Evolutionary conservation across 2,888 invertebrate species (phyloP).

Genomic region (Dicycla oo): DNA sequence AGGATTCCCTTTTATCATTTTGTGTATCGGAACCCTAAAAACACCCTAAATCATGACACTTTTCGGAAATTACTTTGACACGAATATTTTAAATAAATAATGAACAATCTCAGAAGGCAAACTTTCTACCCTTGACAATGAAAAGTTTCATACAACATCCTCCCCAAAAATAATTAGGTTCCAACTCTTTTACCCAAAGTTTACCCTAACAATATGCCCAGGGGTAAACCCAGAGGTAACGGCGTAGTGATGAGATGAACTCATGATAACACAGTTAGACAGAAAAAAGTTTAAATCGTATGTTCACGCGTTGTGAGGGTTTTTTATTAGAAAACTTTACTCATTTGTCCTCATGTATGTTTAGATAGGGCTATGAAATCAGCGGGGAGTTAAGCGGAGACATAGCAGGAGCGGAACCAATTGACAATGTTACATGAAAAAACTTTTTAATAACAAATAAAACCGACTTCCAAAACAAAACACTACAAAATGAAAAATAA

Average conservation of each 20-base stretch:
- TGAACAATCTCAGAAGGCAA: background rate
- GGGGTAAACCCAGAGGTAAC: slow-evolving; percentile 40
- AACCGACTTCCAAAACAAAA: too few species aligned
- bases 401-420: background rate
- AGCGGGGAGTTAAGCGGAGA: slow-evolving; percentile 1
- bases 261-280: slow-evolving; percentile 57
- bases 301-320: slow-evolving; percentile 52
- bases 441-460: too few species aligned
- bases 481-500: too few species aligned
- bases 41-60: background rate
- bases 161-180: slow-evolving; percentile 43
- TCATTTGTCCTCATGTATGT: slow-evolving; percentile 63
- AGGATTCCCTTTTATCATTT: too few species aligned
- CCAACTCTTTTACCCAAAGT: slow-evolving; percentile 34
- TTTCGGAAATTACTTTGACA: background rate
- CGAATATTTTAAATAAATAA: slow-evolving; percentile 3
- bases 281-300: slow-evolving; percentile 63
- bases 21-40: background rate
- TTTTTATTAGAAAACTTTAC: slow-evolving; percentile 68
- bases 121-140: slow-evolving; percentile 15
- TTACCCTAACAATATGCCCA: slow-evolving; percentile 33
- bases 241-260: slow-evolving; percentile 42
- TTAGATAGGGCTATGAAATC: slow-evolving; percentile 30
- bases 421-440: too few species aligned
- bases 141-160: slow-evolving; percentile 35